Evolutionary conservation across 2,888 invertebrate species (phyloP).

Genomic region (Chaetogeoica ovagalla): DNA sequence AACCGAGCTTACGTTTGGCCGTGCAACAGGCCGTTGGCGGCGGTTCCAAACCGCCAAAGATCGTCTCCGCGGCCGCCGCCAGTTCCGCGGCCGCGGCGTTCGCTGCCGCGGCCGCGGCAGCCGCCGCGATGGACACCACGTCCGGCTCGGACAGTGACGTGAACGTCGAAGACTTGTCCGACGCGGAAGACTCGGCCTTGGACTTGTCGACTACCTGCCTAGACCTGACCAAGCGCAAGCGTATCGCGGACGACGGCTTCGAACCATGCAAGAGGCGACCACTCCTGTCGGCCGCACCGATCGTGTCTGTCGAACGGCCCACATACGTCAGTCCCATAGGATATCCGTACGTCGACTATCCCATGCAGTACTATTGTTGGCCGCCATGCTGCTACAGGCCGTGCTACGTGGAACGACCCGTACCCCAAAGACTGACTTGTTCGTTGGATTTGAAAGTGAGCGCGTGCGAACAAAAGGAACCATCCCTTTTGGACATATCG

Average conservation of each 20-base stretch:
- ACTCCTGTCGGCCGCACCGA: slow-evolving; percentile 2
- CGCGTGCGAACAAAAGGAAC: slow-evolving; percentile 43
- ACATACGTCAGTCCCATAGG: slow-evolving; percentile 44
- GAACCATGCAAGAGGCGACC: slow-evolving; percentile 36
- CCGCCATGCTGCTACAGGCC: slow-evolving; percentile 46
- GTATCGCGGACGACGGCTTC: slow-evolving; percentile 23
- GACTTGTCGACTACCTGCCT: slow-evolving; percentile 42
- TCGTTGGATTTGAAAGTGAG: slow-evolving; percentile 42
- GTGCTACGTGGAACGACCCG: slow-evolving; percentile 44
- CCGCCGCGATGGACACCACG: not conserved
- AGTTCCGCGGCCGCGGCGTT: not conserved
- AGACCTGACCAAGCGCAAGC: slow-evolving; percentile 42
- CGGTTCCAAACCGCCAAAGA: slow-evolving; percentile 20
- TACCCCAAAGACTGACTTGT: slow-evolving; percentile 51
- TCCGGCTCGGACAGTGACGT: slow-evolving; percentile 57
- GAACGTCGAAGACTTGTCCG: slow-evolving; percentile 62
- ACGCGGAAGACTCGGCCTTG: slow-evolving; percentile 58
- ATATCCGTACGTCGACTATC: slow-evolving; percentile 42
- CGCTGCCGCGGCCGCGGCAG: not conserved
- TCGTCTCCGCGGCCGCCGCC: not conserved
- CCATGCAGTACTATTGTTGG: slow-evolving; percentile 39
- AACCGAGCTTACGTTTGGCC: slow-evolving; percentile 75
- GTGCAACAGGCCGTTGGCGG: slow-evolving; percentile 60
- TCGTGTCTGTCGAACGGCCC: slow-evolving; percentile 11
- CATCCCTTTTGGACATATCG: slow-evolving; percentile 48